Percentiles rank a stretch among this genome's conserved stretches.
These are phyloP conservation scores for Caenorhabditis angaria DNA, from an alignment of 2,888 invertebrate genomes.

Conservation along the genomic window DNA sequence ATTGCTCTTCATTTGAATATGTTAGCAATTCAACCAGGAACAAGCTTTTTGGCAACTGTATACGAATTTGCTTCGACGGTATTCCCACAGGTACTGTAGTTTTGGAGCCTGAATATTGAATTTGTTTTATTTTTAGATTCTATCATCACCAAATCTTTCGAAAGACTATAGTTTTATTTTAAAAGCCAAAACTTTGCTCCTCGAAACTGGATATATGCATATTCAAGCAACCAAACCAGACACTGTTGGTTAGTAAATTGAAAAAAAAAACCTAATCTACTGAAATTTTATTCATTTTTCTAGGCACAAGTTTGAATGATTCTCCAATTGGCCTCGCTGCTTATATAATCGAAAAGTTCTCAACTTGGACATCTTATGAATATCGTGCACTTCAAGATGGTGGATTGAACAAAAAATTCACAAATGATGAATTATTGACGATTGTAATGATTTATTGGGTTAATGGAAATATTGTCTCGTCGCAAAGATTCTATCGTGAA, in stretches of 20 bases:
- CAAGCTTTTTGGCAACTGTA: conserved; percentile 35
- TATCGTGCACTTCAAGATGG: conserved; percentile 78
- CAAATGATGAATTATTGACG: conserved; percentile 81
- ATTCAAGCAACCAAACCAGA: conserved; percentile 89
- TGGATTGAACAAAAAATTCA: conserved; percentile 78
- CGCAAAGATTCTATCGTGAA: conserved; percentile 82
- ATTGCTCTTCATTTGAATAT: conserved; percentile 80
- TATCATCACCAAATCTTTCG: conserved; percentile 35
- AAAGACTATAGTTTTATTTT: conserved; percentile 46
- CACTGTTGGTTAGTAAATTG: conserved; percentile 79
- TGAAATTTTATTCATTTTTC: conserved; percentile 3
- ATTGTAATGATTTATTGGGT: conserved; percentile 87
- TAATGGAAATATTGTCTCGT: conserved; percentile 80
- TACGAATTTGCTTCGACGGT: no score
- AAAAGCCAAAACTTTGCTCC: conserved; percentile 64
- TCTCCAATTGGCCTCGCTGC: conserved; percentile 87
- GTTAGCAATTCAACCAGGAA: conserved; percentile 72
- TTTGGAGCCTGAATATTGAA: conserved; percentile 12
- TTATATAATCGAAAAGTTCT: conserved; percentile 89
- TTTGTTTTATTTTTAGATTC: conserved; percentile 46
- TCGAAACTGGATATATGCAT: conserved; percentile 78
- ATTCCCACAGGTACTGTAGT: no score
- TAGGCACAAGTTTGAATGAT: conserved; percentile 80
- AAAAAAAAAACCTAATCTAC: no score
- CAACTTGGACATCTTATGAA: conserved; percentile 78